phyloP scores from a whole-genome alignment of 2,113 vertebrate genomes.

The Trogon surrucura region DNA sequence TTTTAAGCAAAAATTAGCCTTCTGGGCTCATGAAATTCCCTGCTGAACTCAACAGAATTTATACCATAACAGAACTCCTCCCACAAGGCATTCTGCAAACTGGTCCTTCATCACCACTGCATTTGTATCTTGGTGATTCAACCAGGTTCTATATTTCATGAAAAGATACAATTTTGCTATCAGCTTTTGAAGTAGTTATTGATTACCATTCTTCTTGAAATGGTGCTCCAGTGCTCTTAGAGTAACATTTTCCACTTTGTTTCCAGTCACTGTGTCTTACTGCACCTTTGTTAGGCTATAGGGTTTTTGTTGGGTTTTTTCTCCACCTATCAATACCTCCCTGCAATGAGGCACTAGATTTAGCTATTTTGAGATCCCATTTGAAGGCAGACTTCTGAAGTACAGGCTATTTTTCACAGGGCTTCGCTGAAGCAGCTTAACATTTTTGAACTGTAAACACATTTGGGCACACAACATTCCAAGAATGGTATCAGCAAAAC shows the following conservation, averaged over 20 bases:
- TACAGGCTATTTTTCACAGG: background rate
- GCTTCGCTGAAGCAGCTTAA: background rate
- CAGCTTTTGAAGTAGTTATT: background rate
- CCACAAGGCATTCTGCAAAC: background rate
- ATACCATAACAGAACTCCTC: accelerated
- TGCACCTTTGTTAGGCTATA: background rate
- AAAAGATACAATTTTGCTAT: background rate
- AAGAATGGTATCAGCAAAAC: background rate
- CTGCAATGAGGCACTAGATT: background rate
- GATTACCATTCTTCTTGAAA: background rate
- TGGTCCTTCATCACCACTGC: background rate
- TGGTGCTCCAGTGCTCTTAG: background rate
- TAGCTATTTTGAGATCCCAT: background rate
- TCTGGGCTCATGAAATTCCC: background rate
- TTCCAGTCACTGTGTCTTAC: background rate
- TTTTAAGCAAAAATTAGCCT: background rate
- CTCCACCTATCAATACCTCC: background rate
- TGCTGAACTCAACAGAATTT: background rate
- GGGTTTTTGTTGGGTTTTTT: background rate
- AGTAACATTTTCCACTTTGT: background rate
- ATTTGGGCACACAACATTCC: background rate
- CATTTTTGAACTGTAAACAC: background rate
- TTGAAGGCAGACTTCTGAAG: background rate
- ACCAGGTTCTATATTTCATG: background rate
- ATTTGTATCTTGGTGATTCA: background rate